Evolutionary conservation across 2,113 vertebrate genomes (phyloP).

Genomic region (Gopherus flavomarginatus): DNA sequence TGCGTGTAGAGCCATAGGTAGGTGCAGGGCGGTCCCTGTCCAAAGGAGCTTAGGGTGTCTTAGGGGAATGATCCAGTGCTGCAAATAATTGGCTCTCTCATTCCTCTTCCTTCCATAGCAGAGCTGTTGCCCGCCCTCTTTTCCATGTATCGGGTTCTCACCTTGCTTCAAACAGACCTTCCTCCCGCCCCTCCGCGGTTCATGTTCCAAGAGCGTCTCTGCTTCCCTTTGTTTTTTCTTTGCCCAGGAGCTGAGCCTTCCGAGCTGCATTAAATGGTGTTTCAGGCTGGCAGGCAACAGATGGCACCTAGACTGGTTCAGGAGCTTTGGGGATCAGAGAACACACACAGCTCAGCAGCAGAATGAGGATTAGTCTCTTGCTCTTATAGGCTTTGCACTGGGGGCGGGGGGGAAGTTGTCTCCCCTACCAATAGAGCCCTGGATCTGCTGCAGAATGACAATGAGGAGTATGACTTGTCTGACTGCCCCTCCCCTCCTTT

Average conservation of each 20-base stretch:
- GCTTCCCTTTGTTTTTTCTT: constrained; percentile 4
- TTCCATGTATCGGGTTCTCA: not conserved
- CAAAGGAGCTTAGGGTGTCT: rapidly evolving
- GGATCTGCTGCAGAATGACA: not conserved
- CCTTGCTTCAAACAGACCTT: not conserved
- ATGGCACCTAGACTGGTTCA: constrained; percentile 60
- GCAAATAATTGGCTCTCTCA: not conserved
- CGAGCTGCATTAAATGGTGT: constrained; percentile 67
- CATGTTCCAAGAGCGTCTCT: not conserved
- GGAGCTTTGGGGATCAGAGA: constrained; percentile 53
- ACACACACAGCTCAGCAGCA: not conserved
- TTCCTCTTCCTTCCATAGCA: not conserved
- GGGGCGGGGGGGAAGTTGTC: not conserved
- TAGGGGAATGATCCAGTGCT: not conserved
- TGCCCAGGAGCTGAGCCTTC: constrained; percentile 51
- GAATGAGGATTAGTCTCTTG: not conserved
- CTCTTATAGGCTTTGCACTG: not conserved
- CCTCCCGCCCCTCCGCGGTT: not conserved
- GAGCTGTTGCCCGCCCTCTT: rapidly evolving
- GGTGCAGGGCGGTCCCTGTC: not conserved
- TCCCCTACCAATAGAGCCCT: not conserved
- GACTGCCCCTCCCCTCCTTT: not conserved
- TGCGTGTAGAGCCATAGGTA: not conserved
- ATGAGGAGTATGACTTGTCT: not conserved
- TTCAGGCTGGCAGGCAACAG: constrained; percentile 73